Percentiles rank a stretch among this genome's conserved stretches.
phyloP scores from a whole-genome alignment of 2,888 invertebrate species.

The Rhagium mordax region DNA sequence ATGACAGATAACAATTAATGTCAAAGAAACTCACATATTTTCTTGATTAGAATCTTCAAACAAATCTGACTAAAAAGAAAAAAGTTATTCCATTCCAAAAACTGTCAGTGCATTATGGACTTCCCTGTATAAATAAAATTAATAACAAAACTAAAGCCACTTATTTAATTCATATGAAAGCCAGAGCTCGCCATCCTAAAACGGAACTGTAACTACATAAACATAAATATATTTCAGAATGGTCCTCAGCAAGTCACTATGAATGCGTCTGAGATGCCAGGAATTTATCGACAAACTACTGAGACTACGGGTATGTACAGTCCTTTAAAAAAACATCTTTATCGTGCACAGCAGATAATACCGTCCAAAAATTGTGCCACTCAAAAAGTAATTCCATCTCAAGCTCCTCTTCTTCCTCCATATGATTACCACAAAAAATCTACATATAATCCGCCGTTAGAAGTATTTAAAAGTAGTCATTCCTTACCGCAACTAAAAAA shows the following conservation, averaged over 20 bases:
- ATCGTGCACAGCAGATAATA: conserved; percentile 64
- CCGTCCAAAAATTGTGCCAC: conserved; percentile 68
- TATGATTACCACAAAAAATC: conserved; percentile 51
- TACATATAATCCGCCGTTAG: conserved; percentile 46
- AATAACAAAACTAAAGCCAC: too few relatives aligned
- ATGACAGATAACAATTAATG: too few relatives aligned
- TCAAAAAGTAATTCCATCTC: conserved; percentile 64
- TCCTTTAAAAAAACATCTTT: conserved; percentile 65
- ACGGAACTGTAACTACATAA: neutral
- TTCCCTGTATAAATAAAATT: too few relatives aligned
- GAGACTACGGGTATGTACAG: conserved; percentile 70
- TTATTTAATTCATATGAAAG: too few relatives aligned
- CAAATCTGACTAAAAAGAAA: too few relatives aligned
- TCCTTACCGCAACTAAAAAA: conserved; percentile 61
- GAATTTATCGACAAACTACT: conserved; percentile 68
- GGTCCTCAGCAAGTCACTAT: conserved; percentile 63
- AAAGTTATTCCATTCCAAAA: too few relatives aligned
- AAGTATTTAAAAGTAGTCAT: conserved; percentile 59
- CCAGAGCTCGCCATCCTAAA: too few relatives aligned
- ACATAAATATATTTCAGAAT: conserved; percentile 60
- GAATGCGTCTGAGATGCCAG: conserved; percentile 60
- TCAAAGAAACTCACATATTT: too few relatives aligned
- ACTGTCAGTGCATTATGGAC: too few relatives aligned
- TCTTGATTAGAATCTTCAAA: too few relatives aligned
- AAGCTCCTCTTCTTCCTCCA: conserved; percentile 55